Conservation (phyloP, 2,113 vertebrate species). For the Cyanoliseus patagonus region DNA sequence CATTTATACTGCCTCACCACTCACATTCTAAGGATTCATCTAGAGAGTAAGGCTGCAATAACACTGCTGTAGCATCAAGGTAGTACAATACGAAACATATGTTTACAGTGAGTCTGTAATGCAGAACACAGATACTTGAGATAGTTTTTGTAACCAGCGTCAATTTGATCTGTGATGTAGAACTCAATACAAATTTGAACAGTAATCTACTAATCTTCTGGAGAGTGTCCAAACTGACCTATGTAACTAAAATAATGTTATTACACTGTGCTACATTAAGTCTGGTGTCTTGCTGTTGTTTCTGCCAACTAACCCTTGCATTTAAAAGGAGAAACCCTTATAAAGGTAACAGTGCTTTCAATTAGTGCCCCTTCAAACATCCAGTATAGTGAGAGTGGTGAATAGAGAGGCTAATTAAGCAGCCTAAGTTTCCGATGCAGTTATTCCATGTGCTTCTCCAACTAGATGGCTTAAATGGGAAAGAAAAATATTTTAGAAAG, state of each 20-base stretch:
- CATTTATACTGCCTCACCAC: not conserved
- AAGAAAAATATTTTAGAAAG: not conserved
- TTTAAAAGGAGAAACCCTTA: not conserved
- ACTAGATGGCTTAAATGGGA: not conserved
- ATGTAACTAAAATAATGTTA: not conserved
- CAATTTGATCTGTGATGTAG: not conserved
- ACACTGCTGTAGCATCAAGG: not conserved
- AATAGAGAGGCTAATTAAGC: not conserved
- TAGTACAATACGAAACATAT: not conserved
- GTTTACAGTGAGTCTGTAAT: not conserved
- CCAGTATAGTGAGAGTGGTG: fast-evolving
- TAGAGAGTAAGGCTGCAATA: not conserved
- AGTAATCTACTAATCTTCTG: not conserved
- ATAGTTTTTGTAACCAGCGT: not conserved
- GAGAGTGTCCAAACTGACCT: not conserved
- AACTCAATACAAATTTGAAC: not conserved
- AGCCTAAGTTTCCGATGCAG: not conserved
- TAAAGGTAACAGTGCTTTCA: not conserved
- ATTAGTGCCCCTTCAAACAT: not conserved
- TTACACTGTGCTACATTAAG: not conserved
- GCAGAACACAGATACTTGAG: not conserved
- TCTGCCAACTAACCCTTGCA: not conserved
- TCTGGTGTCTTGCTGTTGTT: not conserved
- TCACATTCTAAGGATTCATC: not conserved
- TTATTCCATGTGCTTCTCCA: not conserved